These are phyloP conservation scores for Ormyrus pomaceus DNA, from an alignment of 2,888 invertebrate species.

Conservation along the genomic window DNA sequence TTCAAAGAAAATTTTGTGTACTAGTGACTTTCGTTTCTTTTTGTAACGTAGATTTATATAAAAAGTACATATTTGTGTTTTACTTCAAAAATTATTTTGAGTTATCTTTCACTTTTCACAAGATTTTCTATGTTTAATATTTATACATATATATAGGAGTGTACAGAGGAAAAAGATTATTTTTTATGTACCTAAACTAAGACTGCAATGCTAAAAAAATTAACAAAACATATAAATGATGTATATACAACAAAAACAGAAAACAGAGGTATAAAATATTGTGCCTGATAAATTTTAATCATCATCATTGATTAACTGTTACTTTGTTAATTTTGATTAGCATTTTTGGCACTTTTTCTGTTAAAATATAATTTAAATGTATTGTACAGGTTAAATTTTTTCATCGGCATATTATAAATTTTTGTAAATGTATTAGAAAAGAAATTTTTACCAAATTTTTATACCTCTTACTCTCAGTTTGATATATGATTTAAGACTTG, in stretches of 20 bases:
- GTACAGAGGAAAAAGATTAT: slow-evolving; percentile 44
- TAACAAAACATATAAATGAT: slow-evolving; percentile 16
- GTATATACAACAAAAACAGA: slow-evolving; percentile 38
- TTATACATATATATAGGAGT: slow-evolving; percentile 26
- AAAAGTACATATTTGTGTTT: background rate
- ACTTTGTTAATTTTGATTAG: too few relatives aligned
- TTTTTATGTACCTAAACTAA: slow-evolving; percentile 26
- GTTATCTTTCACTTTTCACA: background rate
- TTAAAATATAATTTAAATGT: too few relatives aligned
- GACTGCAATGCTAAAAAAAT: slow-evolving; percentile 25
- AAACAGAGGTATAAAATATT: slow-evolving; percentile 35
- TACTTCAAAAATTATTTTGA: background rate
- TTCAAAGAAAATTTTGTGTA: too few relatives aligned
- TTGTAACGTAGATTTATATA: slow-evolving; percentile 22
- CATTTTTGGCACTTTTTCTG: too few relatives aligned
- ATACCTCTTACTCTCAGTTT: too few relatives aligned
- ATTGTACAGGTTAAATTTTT: too few relatives aligned
- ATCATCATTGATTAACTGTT: too few relatives aligned
- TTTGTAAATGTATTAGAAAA: too few relatives aligned
- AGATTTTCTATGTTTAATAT: slow-evolving; percentile 20
- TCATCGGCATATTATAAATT: too few relatives aligned
- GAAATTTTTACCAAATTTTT: too few relatives aligned
- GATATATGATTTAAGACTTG: background rate
- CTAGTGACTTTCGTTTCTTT: background rate
- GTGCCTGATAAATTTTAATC: background rate